These are phyloP conservation scores for Anastrepha obliqua DNA, from an alignment of 1,140 invertebrate genomes.

Conservation along the genomic window DNA sequence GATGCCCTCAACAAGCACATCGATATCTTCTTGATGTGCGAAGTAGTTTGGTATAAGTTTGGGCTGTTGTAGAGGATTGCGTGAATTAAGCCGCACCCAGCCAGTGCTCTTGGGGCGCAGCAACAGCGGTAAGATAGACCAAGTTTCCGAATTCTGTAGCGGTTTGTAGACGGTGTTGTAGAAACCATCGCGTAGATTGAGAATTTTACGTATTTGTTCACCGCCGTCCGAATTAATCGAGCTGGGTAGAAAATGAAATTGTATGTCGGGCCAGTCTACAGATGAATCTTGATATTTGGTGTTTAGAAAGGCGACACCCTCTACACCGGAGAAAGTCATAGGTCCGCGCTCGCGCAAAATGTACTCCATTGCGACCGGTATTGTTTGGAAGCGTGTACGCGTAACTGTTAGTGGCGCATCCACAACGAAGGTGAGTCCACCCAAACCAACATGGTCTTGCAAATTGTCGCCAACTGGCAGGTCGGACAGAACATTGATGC, in stretches of 20 bases:
- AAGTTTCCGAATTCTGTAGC: conserved; percentile 84
- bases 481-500: conserved; percentile 84
- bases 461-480: conserved; percentile 88
- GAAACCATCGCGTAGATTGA: conserved; percentile 85
- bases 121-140: conserved; percentile 87
- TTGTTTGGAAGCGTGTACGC: conserved; percentile 84
- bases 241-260: conserved; percentile 90
- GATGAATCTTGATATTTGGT: conserved; percentile 85
- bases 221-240: conserved; percentile 88
- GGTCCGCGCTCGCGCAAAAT: conserved; percentile 86
- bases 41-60: conserved; percentile 95
- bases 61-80: conserved; percentile 87
- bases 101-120: conserved; percentile 89
- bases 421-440: conserved; percentile 87
- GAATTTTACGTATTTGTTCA: conserved; percentile 83
- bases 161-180: conserved; percentile 92
- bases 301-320: conserved; percentile 89
- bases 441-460: conserved; percentile 84
- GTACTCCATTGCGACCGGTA: conserved; percentile 87
- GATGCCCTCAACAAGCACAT: conserved; percentile 86
- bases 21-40: conserved; percentile 85
- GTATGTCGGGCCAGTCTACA: conserved; percentile 87
- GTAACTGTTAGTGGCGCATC: conserved; percentile 87
- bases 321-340: conserved; percentile 87
- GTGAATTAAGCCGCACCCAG: conserved; percentile 84